Conservation (phyloP, 2,113 vertebrate species). For the Cyanistes caeruleus region DNA sequence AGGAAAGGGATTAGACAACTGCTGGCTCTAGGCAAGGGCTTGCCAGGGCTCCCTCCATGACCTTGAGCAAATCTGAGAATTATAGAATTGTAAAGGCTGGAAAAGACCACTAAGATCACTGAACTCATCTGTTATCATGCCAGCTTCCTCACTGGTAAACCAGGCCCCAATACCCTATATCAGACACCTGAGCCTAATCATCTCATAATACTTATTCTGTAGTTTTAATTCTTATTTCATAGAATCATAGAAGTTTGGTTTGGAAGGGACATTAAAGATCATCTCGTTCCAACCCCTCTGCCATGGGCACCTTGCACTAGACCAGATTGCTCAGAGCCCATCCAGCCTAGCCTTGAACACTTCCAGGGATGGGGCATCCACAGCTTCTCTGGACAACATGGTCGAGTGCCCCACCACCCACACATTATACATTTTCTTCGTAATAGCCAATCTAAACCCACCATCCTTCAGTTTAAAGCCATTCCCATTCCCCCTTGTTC, state of each 20-base stretch:
- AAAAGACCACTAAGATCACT: neutral
- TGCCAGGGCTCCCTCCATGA: neutral
- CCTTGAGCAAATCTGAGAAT: neutral
- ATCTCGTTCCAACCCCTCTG: neutral
- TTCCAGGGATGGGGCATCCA: neutral
- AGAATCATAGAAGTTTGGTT: neutral
- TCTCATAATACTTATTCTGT: fast-evolving
- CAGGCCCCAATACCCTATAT: fast-evolving
- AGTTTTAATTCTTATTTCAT: neutral
- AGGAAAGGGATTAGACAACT: neutral
- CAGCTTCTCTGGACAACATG: neutral
- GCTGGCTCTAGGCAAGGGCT: neutral
- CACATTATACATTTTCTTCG: neutral
- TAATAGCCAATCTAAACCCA: neutral
- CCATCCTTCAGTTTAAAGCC: neutral
- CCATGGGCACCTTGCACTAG: neutral
- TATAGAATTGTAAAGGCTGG: neutral
- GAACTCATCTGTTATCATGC: neutral
- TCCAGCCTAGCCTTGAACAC: too few relatives aligned
- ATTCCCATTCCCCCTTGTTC: neutral
- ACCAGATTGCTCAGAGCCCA: neutral
- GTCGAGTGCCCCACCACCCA: too few relatives aligned
- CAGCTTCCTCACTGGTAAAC: neutral
- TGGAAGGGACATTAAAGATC: neutral
- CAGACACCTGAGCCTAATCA: neutral